phyloP scores from a whole-genome alignment of 2,888 invertebrate species.

The Heliconius ismenius region DNA sequence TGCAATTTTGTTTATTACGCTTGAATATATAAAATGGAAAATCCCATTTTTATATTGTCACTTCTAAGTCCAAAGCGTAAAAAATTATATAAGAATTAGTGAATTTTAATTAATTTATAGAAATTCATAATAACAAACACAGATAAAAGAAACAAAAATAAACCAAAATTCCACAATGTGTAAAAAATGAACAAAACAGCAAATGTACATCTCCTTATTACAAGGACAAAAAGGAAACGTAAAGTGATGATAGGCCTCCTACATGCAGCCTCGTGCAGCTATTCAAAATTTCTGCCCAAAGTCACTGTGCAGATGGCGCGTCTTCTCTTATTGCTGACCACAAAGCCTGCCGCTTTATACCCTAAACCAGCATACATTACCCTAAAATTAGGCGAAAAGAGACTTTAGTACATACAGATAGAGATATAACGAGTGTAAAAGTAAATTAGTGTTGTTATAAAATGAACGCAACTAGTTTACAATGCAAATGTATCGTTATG shows the following conservation, averaged over 20 bases:
- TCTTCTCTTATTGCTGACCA: slow-evolving; percentile 77
- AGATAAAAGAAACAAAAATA: not conserved
- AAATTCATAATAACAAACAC: not conserved
- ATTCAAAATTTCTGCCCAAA: slow-evolving; percentile 74
- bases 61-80: too few species aligned
- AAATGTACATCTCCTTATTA: slow-evolving; percentile 29
- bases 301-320: slow-evolving; percentile 71
- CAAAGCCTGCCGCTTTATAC: slow-evolving; percentile 68
- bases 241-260: slow-evolving; percentile 65
- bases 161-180: not conserved
- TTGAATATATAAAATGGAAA: too few species aligned
- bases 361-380: slow-evolving; percentile 46
- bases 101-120: too few species aligned
- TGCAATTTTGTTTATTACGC: too few species aligned
- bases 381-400: slow-evolving; percentile 39
- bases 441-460: slow-evolving; percentile 56
- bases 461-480: slow-evolving; percentile 73
- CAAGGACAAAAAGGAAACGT: slow-evolving; percentile 36
- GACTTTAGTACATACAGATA: slow-evolving; percentile 47
- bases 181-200: not conserved
- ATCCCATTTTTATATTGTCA: too few species aligned
- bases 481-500: slow-evolving; percentile 55
- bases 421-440: slow-evolving; percentile 36
- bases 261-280: slow-evolving; percentile 46
- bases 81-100: too few species aligned